Evolutionary conservation across 2,888 invertebrate genomes (phyloP).

Genomic region (Hanleya hanleyi): DNA sequence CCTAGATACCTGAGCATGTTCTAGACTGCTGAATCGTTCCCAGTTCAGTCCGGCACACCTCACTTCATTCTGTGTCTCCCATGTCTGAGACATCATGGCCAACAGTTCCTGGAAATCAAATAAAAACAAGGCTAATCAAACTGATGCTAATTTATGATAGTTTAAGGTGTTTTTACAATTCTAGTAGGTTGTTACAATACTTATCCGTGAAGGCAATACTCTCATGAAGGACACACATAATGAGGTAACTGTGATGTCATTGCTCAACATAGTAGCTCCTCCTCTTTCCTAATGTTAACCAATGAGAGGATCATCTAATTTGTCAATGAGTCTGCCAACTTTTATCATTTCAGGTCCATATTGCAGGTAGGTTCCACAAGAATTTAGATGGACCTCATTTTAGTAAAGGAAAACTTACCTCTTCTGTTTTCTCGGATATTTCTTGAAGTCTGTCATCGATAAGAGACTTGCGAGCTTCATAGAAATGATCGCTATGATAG

Average conservation of each 20-base stretch:
- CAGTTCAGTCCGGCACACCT: constrained; percentile 75
- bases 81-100: constrained; percentile 72
- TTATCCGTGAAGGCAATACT: neutral
- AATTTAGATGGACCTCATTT: too few species aligned
- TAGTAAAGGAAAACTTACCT: too few species aligned
- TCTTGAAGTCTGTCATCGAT: constrained; percentile 78
- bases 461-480: constrained; percentile 77
- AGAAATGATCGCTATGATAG: constrained; percentile 79
- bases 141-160: neutral
- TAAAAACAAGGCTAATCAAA: neutral
- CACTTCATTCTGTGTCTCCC: constrained; percentile 70
- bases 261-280: too few species aligned
- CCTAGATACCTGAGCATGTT: constrained; percentile 64
- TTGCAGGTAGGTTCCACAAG: too few species aligned
- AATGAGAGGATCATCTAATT: too few species aligned
- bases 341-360: too few species aligned
- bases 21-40: constrained; percentile 71
- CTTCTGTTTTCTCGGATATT: constrained; percentile 49
- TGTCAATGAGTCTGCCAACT: too few species aligned
- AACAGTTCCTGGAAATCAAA: constrained; percentile 52
- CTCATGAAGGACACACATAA: neutral
- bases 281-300: too few species aligned
- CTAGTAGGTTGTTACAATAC: neutral
- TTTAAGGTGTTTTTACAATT: neutral
- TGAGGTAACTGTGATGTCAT: too few species aligned